Evolutionary conservation across 2,797 vertebrate genomes (phyloP).

Genomic region (Lepus oiostolus): DNA sequence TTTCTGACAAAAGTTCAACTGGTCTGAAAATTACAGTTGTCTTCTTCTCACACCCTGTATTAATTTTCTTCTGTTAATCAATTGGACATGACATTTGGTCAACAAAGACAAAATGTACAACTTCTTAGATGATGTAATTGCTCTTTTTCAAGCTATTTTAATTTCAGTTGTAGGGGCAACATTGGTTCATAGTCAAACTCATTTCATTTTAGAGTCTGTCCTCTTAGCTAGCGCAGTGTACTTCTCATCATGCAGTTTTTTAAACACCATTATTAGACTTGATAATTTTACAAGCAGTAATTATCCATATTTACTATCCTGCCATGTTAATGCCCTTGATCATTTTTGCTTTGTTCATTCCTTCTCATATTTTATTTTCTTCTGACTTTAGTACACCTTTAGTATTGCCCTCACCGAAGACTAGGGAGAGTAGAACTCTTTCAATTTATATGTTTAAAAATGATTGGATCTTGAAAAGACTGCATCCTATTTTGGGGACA

Average conservation of each 20-base stretch:
- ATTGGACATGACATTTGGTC: conserved; percentile 45
- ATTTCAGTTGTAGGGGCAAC: conserved; percentile 21
- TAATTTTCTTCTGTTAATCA: conserved; percentile 52
- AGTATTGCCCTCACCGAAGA: not conserved
- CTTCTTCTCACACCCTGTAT: not conserved
- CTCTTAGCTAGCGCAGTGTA: not conserved
- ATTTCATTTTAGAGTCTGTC: not conserved
- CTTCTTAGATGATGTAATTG: conserved; percentile 56
- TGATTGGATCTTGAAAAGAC: not conserved
- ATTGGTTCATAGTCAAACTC: conserved; percentile 27
- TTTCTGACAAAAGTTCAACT: conserved; percentile 52
- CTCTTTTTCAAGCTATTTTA: conserved; percentile 54
- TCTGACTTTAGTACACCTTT: not conserved
- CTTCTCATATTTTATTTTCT: conserved; percentile 60
- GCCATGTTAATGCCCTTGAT: not conserved
- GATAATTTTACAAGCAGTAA: conserved; percentile 27
- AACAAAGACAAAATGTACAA: conserved; percentile 37
- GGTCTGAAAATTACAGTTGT: conserved; percentile 35
- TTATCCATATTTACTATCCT: not conserved
- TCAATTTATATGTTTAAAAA: not conserved
- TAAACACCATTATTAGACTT: not conserved
- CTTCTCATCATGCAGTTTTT: conserved; percentile 2
- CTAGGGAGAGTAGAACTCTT: not conserved
- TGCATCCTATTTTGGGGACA: not conserved
- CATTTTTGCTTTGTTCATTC: conserved; percentile 5